Percentiles rank a stretch among this genome's conserved stretches.
phyloP scores from a whole-genome alignment of 92 coral and sea anemone genomes.

The Parazoanthus darwini region DNA sequence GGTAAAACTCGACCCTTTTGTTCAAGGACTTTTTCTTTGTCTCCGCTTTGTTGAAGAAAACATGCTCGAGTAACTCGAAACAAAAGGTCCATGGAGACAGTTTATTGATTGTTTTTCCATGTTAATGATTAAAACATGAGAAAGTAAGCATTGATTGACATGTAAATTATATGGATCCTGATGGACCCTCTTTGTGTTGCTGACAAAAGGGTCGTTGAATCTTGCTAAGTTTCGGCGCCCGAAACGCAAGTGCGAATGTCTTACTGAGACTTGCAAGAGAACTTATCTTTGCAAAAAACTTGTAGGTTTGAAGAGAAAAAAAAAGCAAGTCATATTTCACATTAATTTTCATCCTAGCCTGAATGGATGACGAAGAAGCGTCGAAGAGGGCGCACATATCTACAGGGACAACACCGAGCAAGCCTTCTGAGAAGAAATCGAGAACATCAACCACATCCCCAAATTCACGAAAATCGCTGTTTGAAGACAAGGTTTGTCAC shows the following conservation, averaged over 20 bases:
- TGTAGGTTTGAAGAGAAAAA: neutral
- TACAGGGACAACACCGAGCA: slow-evolving; percentile 19
- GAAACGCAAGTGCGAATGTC: neutral
- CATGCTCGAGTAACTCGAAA: slow-evolving; percentile 14
- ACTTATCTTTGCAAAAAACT: neutral
- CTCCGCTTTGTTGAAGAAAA: slow-evolving; percentile 1
- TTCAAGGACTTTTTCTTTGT: neutral
- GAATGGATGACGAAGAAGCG: slow-evolving; percentile 32
- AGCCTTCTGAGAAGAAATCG: neutral
- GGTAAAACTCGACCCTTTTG: slow-evolving; percentile 12
- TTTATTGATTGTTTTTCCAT: slow-evolving; percentile 21
- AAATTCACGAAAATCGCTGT: too few species aligned
- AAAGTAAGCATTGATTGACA: slow-evolving; percentile 31
- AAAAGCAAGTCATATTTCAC: too few species aligned
- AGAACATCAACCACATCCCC: too few species aligned
- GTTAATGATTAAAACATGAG: slow-evolving; percentile 30
- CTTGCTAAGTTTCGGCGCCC: slow-evolving; percentile 21
- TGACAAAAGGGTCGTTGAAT: slow-evolving; percentile 21
- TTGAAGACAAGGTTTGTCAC: neutral
- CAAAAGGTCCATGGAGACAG: slow-evolving; percentile 6
- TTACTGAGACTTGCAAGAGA: neutral
- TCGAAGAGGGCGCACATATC: slow-evolving; percentile 26
- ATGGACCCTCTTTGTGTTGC: slow-evolving; percentile 28
- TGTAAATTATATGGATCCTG: slow-evolving; percentile 30
- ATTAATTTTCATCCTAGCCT: slow-evolving; percentile 12